Evolutionary conservation across 2,888 invertebrate species (phyloP), one percentile per base, ranked within the genome.

Genomic region (Physocephala rufipes): DNA sequence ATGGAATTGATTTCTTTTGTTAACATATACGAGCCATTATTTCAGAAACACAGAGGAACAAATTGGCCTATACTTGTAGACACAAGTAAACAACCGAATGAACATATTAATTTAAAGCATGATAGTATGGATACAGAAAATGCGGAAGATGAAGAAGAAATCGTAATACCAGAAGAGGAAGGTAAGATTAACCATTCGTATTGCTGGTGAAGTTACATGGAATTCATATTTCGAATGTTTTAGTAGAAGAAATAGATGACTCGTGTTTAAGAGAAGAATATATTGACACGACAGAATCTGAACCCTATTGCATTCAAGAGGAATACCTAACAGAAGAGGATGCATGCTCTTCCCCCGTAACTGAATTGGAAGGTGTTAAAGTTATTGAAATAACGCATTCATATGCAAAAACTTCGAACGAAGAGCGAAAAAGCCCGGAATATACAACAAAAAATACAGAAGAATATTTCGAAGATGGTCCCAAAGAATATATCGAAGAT

Each of bases 1-100:
- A 7, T 66, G 7, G 36, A 36, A 21, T 28, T 53, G 26, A 66
- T 66, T 21, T 51, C 53, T 3, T 66, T 66, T 13, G 24, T 66
- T 7, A 66, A 66, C n/a, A 66, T 53, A 51, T 66, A 66, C 21
- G 63, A 63, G 24, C 63, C 63, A 4, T 13, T 63, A 13, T 45
- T 16, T 47, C 63, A 21, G 3, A 47, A 47, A 16, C 24, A 63
- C 1, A 24, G 26, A 7, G 47, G 26, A 3, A 26, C 16, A 63
- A 26, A 26, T 15, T 63, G 63, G 63, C 63, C 63, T 15, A 63
- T 45, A n/a, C 47, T 45, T 26, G 63, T 47, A 63, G 45, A 63
- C 26, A 63, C 63, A 7, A 26, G 63, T n/a, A 15, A 16, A 24
- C 24, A 63, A 45, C 12, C 43, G 45, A 2, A 55, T 7, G 4